Evolutionary conservation across 2,888 invertebrate species (phyloP).

Genomic region (Panzeria rudis): DNA sequence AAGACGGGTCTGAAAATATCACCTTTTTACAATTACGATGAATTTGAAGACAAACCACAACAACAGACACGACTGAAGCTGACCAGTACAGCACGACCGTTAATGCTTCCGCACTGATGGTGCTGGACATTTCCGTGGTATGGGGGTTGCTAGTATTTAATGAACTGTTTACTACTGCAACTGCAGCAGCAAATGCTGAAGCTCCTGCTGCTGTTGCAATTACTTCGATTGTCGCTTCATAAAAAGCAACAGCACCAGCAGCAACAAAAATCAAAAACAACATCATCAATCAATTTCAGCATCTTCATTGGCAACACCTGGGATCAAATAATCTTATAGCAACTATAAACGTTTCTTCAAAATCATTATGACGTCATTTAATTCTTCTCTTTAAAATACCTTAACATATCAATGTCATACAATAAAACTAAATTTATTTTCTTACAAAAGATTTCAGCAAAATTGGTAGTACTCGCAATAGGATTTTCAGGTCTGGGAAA

Average conservation of each 20-base stretch:
- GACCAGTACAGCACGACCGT: slow-evolving; percentile 83
- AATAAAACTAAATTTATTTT: neutral
- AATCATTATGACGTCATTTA: slow-evolving; percentile 50
- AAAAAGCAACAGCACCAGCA: neutral
- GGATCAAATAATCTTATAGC: slow-evolving; percentile 48
- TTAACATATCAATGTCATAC: neutral
- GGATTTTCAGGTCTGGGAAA: too few species aligned
- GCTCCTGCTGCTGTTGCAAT: slow-evolving; percentile 8
- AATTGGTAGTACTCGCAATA: neutral
- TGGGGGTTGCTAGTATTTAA: slow-evolving; percentile 79
- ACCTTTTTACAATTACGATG: slow-evolving; percentile 83
- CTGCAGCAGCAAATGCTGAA: slow-evolving; percentile 14
- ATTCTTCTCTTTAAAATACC: slow-evolving; percentile 16
- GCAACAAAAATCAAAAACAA: slow-evolving; percentile 45
- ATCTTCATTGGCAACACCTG: slow-evolving; percentile 64
- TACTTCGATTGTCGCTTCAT: slow-evolving; percentile 3
- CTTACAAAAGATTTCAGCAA: neutral
- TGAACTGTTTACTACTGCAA: slow-evolving; percentile 18
- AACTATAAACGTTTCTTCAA: slow-evolving; percentile 52
- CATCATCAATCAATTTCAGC: slow-evolving; percentile 39
- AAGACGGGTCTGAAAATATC: slow-evolving; percentile 86
- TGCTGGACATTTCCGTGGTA: slow-evolving; percentile 84
- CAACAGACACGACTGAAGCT: slow-evolving; percentile 80
- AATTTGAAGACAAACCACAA: slow-evolving; percentile 78
- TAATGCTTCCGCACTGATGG: slow-evolving; percentile 84